A percentile compares a stretch with the other conserved stretches of the same genome.
Evolutionary conservation across 2,888 invertebrate species (phyloP).

Genomic region (Oasisia sp.): DNA sequence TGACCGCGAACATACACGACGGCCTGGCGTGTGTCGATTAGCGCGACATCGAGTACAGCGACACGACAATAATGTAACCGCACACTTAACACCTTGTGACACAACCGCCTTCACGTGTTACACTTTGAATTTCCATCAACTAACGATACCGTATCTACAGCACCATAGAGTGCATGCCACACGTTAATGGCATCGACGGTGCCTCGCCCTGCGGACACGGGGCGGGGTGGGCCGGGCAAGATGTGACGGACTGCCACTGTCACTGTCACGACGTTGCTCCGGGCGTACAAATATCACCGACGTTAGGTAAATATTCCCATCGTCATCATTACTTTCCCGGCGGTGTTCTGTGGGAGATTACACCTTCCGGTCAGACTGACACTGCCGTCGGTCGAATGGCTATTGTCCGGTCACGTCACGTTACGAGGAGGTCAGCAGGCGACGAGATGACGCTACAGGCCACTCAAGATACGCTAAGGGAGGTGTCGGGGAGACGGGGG

Average conservation of each 20-base stretch:
- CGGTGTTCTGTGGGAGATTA: neutral
- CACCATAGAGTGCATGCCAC: neutral
- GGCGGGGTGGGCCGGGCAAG: neutral
- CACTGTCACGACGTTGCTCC: neutral
- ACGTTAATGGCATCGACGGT: neutral
- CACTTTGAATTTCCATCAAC: neutral
- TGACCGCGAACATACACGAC: neutral
- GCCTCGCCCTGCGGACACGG: neutral
- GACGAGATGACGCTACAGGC: neutral
- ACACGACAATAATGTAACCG: no score
- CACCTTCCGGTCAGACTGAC: neutral
- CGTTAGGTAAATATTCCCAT: constrained; percentile 9
- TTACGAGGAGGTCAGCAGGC: neutral
- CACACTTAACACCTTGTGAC: no score
- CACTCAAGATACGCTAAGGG: neutral
- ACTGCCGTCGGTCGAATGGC: neutral
- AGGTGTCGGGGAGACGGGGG: neutral
- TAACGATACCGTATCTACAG: neutral
- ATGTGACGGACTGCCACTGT: neutral
- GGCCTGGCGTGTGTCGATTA: neutral
- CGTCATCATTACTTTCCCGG: neutral
- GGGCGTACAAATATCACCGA: constrained; percentile 13
- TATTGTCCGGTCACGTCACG: constrained; percentile 12
- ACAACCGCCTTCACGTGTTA: neutral
- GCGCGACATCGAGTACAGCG: no score